Conservation (phyloP, 2,113 vertebrate genomes). For the Pygoscelis antarcticus region DNA sequence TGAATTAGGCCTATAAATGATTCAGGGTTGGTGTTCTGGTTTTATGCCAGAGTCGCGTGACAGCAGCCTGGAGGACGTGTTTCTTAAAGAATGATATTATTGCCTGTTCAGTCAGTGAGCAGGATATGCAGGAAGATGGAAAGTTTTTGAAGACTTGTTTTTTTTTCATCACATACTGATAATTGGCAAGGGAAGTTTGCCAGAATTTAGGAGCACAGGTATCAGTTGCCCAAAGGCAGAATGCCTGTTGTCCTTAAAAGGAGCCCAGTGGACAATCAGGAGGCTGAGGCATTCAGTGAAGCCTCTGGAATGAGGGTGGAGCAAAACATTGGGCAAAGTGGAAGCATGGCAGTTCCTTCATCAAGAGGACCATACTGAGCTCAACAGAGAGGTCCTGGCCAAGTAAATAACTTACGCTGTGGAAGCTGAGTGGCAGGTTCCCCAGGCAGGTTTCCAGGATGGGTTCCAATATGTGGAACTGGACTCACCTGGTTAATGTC, state of each 20-base stretch:
- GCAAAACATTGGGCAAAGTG: neutral
- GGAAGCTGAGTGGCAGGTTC: neutral
- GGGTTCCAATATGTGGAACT: neutral
- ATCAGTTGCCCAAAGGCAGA: neutral
- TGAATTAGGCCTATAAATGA: neutral
- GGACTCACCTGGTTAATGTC: neutral
- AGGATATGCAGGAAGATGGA: neutral
- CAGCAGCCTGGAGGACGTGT: neutral
- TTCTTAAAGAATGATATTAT: neutral
- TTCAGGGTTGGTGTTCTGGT: neutral
- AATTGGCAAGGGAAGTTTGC: neutral
- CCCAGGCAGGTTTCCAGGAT: neutral
- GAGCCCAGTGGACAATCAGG: neutral
- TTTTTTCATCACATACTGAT: neutral
- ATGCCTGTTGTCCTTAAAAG: neutral
- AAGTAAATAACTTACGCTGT: neutral
- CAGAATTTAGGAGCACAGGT: neutral
- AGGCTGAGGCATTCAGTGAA: neutral
- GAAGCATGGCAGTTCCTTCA: neutral
- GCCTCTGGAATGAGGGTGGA: neutral
- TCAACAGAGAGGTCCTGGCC: neutral
- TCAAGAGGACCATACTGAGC: neutral
- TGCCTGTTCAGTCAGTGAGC: neutral
- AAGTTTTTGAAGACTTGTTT: neutral
- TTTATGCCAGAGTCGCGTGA: neutral